Percentiles rank a stretch among this genome's conserved stretches.
These are phyloP conservation scores for Salminus brasiliensis DNA, from an alignment of 2,113 vertebrate species.

Conservation along the genomic window DNA sequence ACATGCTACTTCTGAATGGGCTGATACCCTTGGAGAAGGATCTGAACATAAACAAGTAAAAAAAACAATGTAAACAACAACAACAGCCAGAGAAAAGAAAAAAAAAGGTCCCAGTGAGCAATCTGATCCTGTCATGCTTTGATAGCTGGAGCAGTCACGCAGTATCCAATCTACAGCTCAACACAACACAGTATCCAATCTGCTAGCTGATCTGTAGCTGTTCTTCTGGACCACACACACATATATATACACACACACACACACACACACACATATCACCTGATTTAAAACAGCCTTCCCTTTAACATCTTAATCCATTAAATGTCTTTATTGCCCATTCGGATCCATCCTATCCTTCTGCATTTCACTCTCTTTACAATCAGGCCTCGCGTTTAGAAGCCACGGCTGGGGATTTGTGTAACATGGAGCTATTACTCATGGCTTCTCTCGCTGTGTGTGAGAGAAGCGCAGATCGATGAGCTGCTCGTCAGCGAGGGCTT, in stretches of 20 bases:
- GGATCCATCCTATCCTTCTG: not conserved
- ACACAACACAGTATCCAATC: not conserved
- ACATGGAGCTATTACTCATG: constrained; percentile 35
- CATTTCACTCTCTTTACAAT: not conserved
- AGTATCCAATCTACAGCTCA: not conserved
- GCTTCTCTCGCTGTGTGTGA: constrained; percentile 13
- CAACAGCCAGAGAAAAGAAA: not conserved
- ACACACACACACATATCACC: not conserved
- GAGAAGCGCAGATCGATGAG: constrained; percentile 37
- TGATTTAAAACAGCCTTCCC: not conserved
- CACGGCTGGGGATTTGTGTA: constrained; percentile 37
- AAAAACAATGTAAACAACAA: constrained; percentile 1
- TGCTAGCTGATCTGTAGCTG: not conserved
- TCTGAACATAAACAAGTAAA: not conserved
- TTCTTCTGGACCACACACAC: not conserved
- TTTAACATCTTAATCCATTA: constrained; percentile 42
- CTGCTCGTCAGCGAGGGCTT: constrained; percentile 41
- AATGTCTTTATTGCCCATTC: constrained; percentile 28
- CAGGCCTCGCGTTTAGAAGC: constrained; percentile 12
- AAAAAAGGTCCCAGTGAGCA: not conserved
- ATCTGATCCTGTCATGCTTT: not conserved
- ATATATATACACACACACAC: not conserved
- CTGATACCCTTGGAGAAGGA: not conserved
- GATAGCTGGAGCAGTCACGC: not conserved
- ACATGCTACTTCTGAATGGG: not conserved